Evolutionary conservation across 1,140 invertebrate species (phyloP).

Genomic region (Zophobas atratus): DNA sequence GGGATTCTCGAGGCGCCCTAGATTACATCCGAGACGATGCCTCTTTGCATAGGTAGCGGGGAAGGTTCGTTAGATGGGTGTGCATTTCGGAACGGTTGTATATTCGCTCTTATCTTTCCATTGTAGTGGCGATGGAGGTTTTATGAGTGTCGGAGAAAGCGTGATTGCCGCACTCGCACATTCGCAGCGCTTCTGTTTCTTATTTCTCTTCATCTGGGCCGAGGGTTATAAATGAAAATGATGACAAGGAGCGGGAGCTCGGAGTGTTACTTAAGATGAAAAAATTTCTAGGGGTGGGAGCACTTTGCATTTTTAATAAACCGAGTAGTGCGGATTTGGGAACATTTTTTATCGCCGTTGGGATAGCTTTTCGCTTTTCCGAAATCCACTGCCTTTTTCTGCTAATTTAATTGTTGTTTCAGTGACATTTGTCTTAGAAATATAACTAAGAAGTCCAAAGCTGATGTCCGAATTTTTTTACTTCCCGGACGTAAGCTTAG

Average conservation of each 20-base stretch:
- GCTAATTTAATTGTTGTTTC: no score
- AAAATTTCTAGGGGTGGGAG: neutral
- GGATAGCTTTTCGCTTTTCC: no score
- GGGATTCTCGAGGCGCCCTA: constrained; percentile 39
- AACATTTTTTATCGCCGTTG: no score
- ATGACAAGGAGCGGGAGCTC: neutral
- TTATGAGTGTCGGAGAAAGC: constrained; percentile 47
- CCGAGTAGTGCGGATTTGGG: neutral
- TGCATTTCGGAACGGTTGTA: constrained; percentile 46
- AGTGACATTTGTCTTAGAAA: no score
- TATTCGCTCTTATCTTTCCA: constrained; percentile 45
- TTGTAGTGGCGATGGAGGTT: constrained; percentile 46
- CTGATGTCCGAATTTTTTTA: no score
- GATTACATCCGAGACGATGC: constrained; percentile 21
- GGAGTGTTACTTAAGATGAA: neutral
- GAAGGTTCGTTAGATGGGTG: constrained; percentile 33
- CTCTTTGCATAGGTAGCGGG: constrained; percentile 27
- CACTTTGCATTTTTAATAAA: neutral
- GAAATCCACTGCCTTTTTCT: no score
- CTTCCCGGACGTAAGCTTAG: no score
- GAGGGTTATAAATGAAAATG: constrained; percentile 42
- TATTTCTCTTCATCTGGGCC: constrained; percentile 46
- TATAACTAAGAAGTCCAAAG: no score
- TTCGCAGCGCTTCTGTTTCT: constrained; percentile 43
- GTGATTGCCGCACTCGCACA: constrained; percentile 50